These are phyloP conservation scores for Mellilla xanthometata DNA, from an alignment of 2,888 invertebrate species.

Conservation along the genomic window DNA sequence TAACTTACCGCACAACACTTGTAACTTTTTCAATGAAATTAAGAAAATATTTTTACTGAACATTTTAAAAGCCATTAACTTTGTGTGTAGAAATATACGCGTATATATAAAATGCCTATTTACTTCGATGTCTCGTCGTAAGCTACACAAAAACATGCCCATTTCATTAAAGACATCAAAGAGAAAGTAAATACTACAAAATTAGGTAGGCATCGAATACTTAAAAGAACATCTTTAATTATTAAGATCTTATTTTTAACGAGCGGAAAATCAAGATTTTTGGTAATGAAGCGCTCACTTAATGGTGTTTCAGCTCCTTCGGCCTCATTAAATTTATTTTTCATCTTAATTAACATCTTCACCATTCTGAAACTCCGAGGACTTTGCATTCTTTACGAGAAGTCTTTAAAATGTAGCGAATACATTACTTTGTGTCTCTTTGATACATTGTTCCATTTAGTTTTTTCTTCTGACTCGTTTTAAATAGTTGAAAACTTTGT, in stretches of 20 bases:
- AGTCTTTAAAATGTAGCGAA: conserved; percentile 28
- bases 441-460: conserved; percentile 20
- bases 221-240: conserved; percentile 29
- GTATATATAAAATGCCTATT: too few relatives aligned
- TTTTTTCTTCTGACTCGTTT: background rate
- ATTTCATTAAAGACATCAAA: conserved; percentile 14
- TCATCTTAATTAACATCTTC: conserved; percentile 54
- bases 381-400: conserved; percentile 36
- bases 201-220: conserved; percentile 10
- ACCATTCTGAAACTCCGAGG: conserved; percentile 38
- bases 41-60: too few relatives aligned
- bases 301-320: conserved; percentile 47
- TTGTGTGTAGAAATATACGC: too few relatives aligned
- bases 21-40: too few relatives aligned
- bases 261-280: conserved; percentile 43
- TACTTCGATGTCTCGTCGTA: background rate
- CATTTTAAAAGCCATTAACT: too few relatives aligned
- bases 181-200: conserved; percentile 12
- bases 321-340: conserved; percentile 55
- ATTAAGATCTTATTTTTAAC: conserved; percentile 34
- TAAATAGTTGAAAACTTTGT: too few relatives aligned
- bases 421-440: conserved; percentile 23
- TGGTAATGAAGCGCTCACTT: conserved; percentile 51
- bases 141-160: conserved; percentile 2
- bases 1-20: too few relatives aligned